Evolutionary conservation across 1,140 invertebrate genomes (phyloP).

Genomic region (Drosophila burlai): DNA sequence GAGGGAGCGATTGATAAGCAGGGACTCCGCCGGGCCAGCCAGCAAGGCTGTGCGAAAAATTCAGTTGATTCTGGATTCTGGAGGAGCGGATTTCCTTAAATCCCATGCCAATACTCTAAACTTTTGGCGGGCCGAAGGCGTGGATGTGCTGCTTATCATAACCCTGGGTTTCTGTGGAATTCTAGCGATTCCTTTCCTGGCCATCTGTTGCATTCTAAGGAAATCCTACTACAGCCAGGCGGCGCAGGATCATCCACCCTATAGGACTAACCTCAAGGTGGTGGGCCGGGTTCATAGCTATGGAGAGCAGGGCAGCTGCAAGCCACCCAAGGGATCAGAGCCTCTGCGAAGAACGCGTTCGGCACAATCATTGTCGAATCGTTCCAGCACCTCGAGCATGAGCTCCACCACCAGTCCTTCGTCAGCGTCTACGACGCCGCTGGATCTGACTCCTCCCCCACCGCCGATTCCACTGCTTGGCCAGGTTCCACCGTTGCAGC

Average conservation of each 20-base stretch:
- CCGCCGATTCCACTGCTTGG: conserved; percentile 19
- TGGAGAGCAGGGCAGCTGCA: conserved; percentile 52
- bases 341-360: conserved; percentile 59
- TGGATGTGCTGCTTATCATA: conserved; percentile 85
- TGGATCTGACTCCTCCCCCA: conserved; percentile 62
- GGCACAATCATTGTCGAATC: conserved; percentile 65
- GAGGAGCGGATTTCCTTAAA: conserved; percentile 85
- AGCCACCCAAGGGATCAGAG: conserved; percentile 30
- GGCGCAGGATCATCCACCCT: conserved; percentile 43
- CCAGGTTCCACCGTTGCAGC: conserved; percentile 41
- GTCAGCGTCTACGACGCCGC: conserved; percentile 58
- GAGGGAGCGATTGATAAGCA: conserved; percentile 71
- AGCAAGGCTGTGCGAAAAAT: conserved; percentile 86
- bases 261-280: conserved; percentile 47
- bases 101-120: conserved; percentile 82
- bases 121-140: conserved; percentile 83
- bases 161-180: conserved; percentile 66
- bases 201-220: conserved; percentile 72
- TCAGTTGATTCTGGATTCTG: conserved; percentile 86
- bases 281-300: conserved; percentile 65
- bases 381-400: conserved; percentile 63
- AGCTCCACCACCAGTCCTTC: conserved; percentile 59
- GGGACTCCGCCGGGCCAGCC: conserved; percentile 22
- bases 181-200: conserved; percentile 71
- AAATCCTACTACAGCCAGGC: conserved; percentile 72